phyloP scores from a whole-genome alignment of 1,140 invertebrate genomes.

The Palaemon carinicauda region DNA sequence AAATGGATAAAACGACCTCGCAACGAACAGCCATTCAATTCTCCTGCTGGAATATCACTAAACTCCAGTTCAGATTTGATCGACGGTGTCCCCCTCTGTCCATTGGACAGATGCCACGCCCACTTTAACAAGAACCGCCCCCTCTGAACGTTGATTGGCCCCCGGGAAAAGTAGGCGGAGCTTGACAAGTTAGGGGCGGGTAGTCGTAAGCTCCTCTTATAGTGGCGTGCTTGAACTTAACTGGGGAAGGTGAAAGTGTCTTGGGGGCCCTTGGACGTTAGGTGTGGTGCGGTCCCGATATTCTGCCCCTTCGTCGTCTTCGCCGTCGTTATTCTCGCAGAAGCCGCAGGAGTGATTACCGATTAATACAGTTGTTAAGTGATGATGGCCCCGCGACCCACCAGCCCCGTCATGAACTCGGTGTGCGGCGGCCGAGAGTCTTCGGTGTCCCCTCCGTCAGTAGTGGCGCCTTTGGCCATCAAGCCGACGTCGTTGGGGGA shows the following conservation, averaged over 20 bases:
- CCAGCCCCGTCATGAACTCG: slow-evolving; percentile 52
- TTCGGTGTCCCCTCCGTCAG: slow-evolving; percentile 24
- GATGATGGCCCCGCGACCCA: slow-evolving; percentile 28
- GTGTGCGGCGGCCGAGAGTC: slow-evolving; percentile 55
- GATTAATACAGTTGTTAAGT: not conserved
- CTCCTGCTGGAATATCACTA: too few species aligned
- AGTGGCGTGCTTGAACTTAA: not conserved
- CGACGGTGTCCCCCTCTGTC: not conserved
- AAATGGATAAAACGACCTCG: too few species aligned
- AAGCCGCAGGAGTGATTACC: not conserved
- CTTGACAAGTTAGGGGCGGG: not conserved
- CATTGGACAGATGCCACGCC: not conserved
- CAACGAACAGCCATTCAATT: too few species aligned
- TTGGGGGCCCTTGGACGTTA: not conserved
- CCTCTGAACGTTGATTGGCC: not conserved
- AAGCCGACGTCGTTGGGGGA: slow-evolving; percentile 34
- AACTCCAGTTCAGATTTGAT: too few species aligned
- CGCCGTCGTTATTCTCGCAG: not conserved
- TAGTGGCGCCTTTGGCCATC: slow-evolving; percentile 57
- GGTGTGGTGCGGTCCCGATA: not conserved
- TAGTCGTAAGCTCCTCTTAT: too few species aligned
- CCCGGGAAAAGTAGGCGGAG: not conserved
- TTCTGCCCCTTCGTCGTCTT: not conserved
- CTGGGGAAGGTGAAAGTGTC: not conserved
- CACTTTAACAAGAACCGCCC: not conserved